Percentiles rank a stretch among this genome's conserved stretches.
Conservation (phyloP, 2,797 vertebrate genomes). For the Brotogeris chrysoptera region DNA sequence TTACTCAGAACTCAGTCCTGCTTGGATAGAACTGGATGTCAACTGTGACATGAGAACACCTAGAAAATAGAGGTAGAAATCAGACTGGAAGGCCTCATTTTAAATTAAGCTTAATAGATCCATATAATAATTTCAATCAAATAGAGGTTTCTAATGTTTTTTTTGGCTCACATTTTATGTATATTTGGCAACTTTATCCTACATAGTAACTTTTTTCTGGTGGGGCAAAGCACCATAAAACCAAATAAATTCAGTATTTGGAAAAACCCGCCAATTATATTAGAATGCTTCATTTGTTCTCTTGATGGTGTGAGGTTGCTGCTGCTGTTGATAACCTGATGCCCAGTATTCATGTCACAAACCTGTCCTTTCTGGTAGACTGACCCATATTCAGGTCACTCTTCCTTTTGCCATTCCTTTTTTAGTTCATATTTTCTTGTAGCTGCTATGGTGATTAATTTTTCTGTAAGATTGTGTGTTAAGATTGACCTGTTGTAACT, state of each 20-base stretch:
- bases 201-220: neutral
- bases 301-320: neutral
- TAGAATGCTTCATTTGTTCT: neutral
- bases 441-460: neutral
- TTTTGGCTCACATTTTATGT: neutral
- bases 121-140: neutral
- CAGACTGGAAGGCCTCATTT: neutral
- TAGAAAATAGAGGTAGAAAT: neutral
- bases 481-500: neutral
- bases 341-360: neutral
- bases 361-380: neutral
- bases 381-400: neutral
- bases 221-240: neutral
- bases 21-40: neutral
- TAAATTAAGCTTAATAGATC: neutral
- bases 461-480: neutral
- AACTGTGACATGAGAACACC: neutral
- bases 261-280: fast-evolving
- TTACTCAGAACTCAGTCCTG: neutral
- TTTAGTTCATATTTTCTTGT: neutral
- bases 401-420: neutral
- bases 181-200: neutral
- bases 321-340: neutral
- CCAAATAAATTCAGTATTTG: neutral
- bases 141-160: neutral